Conservation (phyloP, 2,797 vertebrate species). For the Cossypha polioptera region DNA sequence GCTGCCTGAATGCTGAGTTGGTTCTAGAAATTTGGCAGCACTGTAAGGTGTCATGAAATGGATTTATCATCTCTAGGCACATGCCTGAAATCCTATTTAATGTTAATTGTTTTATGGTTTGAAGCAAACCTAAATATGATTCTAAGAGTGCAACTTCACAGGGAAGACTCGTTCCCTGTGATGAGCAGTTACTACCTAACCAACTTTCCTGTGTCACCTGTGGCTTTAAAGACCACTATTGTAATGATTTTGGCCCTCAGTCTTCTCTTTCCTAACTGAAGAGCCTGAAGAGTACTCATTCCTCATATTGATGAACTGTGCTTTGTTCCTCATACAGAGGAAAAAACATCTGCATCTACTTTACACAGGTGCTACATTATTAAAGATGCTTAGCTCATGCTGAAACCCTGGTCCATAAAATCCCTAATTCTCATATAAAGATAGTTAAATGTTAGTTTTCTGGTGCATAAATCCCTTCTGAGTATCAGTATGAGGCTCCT, state of each 20-base stretch:
- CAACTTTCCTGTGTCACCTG: background rate
- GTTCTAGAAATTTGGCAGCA: background rate
- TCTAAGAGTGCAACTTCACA: background rate
- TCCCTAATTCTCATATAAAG: background rate
- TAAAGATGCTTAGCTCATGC: background rate
- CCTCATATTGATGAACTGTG: background rate
- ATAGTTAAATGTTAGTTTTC: background rate
- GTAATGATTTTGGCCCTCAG: background rate
- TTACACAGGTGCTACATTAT: background rate
- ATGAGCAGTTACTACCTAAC: background rate
- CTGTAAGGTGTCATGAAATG: background rate
- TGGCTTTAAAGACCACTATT: background rate
- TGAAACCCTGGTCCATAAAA: background rate
- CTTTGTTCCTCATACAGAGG: background rate
- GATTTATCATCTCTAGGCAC: background rate
- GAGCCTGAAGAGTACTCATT: background rate
- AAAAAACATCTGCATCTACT: background rate
- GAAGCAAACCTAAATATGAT: background rate
- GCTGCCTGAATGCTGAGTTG: rapidly evolving
- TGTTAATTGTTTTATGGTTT: background rate
- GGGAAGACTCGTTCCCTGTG: rapidly evolving
- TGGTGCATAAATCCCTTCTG: background rate
- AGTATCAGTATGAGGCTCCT: background rate
- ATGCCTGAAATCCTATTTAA: background rate
- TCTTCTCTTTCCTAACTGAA: background rate